A percentile compares a stretch with the other conserved stretches of the same genome.
phyloP scores from a whole-genome alignment of 53 echinoderm and acorn worm species.

The Antedon mediterranea region DNA sequence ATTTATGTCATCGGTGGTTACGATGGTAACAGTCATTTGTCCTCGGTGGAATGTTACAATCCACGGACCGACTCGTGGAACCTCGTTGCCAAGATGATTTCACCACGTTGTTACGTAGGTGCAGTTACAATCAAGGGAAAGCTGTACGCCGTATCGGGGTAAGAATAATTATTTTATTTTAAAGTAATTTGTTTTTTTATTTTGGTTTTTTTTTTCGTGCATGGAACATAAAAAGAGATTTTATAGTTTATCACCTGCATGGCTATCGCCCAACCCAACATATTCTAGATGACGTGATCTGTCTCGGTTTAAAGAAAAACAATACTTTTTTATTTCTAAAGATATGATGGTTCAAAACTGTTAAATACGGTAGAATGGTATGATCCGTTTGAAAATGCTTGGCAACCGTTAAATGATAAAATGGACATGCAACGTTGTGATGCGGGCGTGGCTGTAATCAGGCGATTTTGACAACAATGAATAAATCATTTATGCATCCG shows the following conservation, averaged over 20 bases:
- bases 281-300: no score
- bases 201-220: no score
- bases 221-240: no score
- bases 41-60: constrained; percentile 59
- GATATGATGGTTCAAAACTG: constrained; percentile 46
- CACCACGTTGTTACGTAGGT: constrained; percentile 45
- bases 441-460: constrained; percentile 39
- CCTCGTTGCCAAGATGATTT: constrained; percentile 33
- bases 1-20: constrained; percentile 60
- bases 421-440: constrained; percentile 54
- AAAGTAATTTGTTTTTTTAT: no score
- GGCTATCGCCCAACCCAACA: no score
- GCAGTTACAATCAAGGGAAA: constrained; percentile 35
- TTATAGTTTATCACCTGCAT: no score
- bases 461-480: constrained; percentile 2
- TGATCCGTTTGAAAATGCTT: constrained; percentile 35
- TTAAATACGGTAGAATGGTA: constrained; percentile 48
- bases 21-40: constrained; percentile 39
- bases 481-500: no score
- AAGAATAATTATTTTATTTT: background rate
- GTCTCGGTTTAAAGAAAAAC: no score
- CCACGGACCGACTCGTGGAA: constrained; percentile 52
- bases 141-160: constrained; percentile 49
- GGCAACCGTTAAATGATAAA: constrained; percentile 20
- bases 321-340: constrained; percentile 1